These are phyloP conservation scores for Petrocephalus sullivani DNA, from an alignment of 2,797 vertebrate genomes.

Conservation along the genomic window DNA sequence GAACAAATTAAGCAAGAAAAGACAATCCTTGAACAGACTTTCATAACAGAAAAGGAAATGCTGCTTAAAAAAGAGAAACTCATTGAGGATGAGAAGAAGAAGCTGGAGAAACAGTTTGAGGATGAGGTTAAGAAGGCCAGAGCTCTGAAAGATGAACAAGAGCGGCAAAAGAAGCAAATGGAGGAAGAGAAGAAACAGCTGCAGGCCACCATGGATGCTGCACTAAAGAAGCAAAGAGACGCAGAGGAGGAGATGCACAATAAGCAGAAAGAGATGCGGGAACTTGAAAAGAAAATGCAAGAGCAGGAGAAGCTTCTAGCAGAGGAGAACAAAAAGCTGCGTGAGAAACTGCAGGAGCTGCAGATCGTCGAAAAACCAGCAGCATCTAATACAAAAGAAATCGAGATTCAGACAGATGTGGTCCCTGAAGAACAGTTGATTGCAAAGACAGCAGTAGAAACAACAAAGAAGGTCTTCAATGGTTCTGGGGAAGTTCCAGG, in stretches of 20 bases:
- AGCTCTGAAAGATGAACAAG: constrained; percentile 76
- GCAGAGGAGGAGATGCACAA: constrained; percentile 76
- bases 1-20: constrained; percentile 85
- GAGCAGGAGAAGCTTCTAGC: constrained; percentile 80
- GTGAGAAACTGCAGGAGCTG: constrained; percentile 77
- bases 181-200: constrained; percentile 82
- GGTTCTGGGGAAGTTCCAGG: constrained; percentile 60
- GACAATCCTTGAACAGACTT: constrained; percentile 73
- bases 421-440: constrained; percentile 53
- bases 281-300: constrained; percentile 71
- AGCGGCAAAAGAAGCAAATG: constrained; percentile 71
- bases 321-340: constrained; percentile 84
- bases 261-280: constrained; percentile 83
- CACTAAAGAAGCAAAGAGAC: constrained; percentile 72
- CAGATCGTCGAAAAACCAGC: constrained; percentile 67
- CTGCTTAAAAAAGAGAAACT: constrained; percentile 79
- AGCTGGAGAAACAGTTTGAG: constrained; percentile 80
- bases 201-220: constrained; percentile 74
- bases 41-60: constrained; percentile 79
- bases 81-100: constrained; percentile 83
- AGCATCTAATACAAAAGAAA: constrained; percentile 64
- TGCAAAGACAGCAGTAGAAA: constrained; percentile 45
- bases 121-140: constrained; percentile 82
- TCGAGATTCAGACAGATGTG: constrained; percentile 71
- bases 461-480: constrained; percentile 60